phyloP scores from a whole-genome alignment of 2,888 invertebrate genomes.

The Xanthorhoe designata region DNA sequence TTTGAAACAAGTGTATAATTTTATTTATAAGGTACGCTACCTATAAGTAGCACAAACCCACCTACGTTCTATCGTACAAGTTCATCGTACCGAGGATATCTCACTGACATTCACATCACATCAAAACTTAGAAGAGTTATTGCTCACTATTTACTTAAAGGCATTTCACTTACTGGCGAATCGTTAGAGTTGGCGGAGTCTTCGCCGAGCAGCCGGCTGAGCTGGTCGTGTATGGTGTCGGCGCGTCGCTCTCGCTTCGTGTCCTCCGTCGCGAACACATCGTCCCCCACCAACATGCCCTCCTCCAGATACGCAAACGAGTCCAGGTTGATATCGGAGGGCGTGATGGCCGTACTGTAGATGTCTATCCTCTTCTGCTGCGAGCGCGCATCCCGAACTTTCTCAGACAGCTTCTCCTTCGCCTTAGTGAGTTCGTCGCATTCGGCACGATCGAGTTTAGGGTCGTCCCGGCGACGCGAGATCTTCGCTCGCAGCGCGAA shows the following conservation, averaged over 20 bases:
- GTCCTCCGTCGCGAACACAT: constrained; percentile 68
- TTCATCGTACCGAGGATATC: constrained; percentile 31
- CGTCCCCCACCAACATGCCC: constrained; percentile 77
- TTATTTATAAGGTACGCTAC: constrained; percentile 29
- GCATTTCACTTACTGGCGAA: constrained; percentile 74
- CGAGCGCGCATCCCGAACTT: constrained; percentile 74
- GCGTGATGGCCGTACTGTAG: constrained; percentile 82
- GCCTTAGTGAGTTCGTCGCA: constrained; percentile 75
- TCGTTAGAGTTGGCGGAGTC: constrained; percentile 70
- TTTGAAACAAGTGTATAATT: constrained; percentile 52
- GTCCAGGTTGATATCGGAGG: constrained; percentile 82
- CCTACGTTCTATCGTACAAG: constrained; percentile 23
- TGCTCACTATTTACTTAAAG: constrained; percentile 75
- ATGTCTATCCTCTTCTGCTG: constrained; percentile 81
- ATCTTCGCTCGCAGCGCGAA: constrained; percentile 73
- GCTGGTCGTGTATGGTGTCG: constrained; percentile 66
- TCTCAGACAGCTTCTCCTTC: constrained; percentile 75
- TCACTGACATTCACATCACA: constrained; percentile 34
- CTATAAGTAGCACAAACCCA: constrained; percentile 15
- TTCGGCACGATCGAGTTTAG: constrained; percentile 67
- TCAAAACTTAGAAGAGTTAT: constrained; percentile 37
- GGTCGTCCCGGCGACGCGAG: constrained; percentile 58
- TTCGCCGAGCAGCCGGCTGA: constrained; percentile 70
- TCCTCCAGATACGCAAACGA: constrained; percentile 83
- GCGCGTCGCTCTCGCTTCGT: constrained; percentile 59